Evolutionary conservation across 2,888 invertebrate genomes (phyloP), one percentile per base, ranked within the genome.

Genomic region (Andrena fulva): DNA sequence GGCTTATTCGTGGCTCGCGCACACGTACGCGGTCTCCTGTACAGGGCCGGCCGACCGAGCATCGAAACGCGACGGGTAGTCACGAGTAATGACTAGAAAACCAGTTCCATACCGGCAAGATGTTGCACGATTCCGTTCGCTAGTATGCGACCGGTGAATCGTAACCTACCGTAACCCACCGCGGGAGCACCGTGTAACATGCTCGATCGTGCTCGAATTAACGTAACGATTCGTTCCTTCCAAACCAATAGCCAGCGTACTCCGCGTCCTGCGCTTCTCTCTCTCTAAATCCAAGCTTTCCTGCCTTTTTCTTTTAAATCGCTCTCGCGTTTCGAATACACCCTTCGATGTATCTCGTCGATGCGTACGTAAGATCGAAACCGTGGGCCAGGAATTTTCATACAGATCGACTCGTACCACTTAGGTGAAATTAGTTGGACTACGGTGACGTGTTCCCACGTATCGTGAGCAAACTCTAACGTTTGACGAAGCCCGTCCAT

Each of bases 81-180:
- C 85, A 71, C 88, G 88, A 90, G 90, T 88, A 89, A 89, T 87
- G 85, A 90, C 86, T 89, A 88, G 90, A 87, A 90, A 90, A 90
- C 90, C 90, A 87, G 90, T 90, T 90, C 75, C 84, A 84, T 85
- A 64, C 68, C 29, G 76, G 79, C 76, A 52, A 70, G 69, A 70
- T 16, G 70, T 81, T 71, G 81, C 75, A 52, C 82, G 77, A 80
- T 80, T 69, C 73, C 67, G 67, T 59, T 68, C 74, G 59, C 68
- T 70, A 35, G 77, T 79, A 66, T 66, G 67, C 71, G 77, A 33
- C n/a, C 70, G 69, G 72, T 33, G 77, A 77, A 75, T 85, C 80
- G 77, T 56, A 50, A 42, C 70, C 59, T 64, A 62, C 52, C 69
- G 50, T 52, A 35, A 64, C 20, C 50, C 29, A 52, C 50, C 63